Evolutionary conservation across 2,888 invertebrate genomes (phyloP), one percentile per base, ranked within the genome.

Genomic region (Tortricodes alternella): DNA sequence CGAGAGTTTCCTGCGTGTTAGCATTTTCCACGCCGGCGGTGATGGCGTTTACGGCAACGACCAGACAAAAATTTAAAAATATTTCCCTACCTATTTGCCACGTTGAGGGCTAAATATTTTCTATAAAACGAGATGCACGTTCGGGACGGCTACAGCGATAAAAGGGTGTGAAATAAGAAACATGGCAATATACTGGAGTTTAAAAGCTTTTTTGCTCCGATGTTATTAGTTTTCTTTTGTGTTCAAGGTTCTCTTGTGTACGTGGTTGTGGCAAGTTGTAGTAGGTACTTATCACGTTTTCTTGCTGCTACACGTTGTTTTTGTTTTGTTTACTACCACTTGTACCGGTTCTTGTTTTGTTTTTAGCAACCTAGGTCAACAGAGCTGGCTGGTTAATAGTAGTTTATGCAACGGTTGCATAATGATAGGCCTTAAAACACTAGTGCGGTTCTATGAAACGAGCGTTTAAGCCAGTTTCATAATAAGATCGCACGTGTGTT

Each of bases 81-180:
- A 66, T 68, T 66, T 66, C 66, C 58, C 64, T 60, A 63, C 59
- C 64, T 67, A 68, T 67, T 70, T 66, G 57, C 32, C 46, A 44
- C 48, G 57, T 58, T 39, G 51, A 41, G 23, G 35, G 46, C 52
- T 39, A 21, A 32, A 24, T 46, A 46, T 50, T 52, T 49, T 39
- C 13, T 60, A 63, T 60, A 52, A 58, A 63, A 60, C 34, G 50
- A 27, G 51, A 39, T 34, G 46, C 59, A 32, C 27, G 41, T 56
- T 51, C 37, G 39, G 35, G 34, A 46, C 58, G 62, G 52, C 43
- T 53, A 41, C 52, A 21, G 11, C 48, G 50, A 57, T 63, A 65
- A 66, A 64, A 58, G 24, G 53, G 53, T 51, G 58, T 39, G 51
- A 52, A 53, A 60, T 44, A 39, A 29, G 34, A 51, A 53, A 52